Percentiles rank a stretch among this genome's conserved stretches.
These are phyloP conservation scores for Planiliza haematocheilus DNA, from an alignment of 2,113 vertebrate species.

Conservation along the genomic window DNA sequence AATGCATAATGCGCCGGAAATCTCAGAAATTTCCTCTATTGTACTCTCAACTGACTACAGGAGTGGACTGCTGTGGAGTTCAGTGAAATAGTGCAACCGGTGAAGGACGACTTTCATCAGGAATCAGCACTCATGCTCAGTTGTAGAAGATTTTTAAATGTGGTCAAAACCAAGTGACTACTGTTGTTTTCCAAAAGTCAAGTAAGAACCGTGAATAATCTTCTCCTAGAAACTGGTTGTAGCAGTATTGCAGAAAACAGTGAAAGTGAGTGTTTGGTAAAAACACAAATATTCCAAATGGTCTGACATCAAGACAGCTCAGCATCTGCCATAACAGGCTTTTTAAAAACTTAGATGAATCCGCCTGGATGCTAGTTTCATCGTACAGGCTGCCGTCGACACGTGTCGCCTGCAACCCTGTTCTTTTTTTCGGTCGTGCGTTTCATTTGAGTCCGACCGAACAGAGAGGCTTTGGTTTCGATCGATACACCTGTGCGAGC, in stretches of 20 bases:
- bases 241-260: neutral
- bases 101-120: too few relatives aligned
- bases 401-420: neutral
- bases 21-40: constrained; percentile 6
- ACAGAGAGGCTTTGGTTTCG: neutral
- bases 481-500: neutral
- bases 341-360: too few relatives aligned
- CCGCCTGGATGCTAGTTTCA: neutral
- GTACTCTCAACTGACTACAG: neutral
- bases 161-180: neutral
- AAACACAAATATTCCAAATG: too few relatives aligned
- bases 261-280: neutral
- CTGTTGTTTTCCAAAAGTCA: neutral
- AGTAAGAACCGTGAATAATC: neutral
- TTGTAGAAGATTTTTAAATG: neutral
- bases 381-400: neutral
- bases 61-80: constrained; percentile 3
- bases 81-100: neutral
- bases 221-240: too few relatives aligned
- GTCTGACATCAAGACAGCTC: too few relatives aligned
- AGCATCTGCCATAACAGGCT: too few relatives aligned
- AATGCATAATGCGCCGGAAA: constrained; percentile 36
- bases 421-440: neutral
- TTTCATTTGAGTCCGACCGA: neutral
- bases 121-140: too few relatives aligned